These are phyloP conservation scores for Rallus limicola DNA, from an alignment of 2,113 vertebrate species.

Conservation along the genomic window DNA sequence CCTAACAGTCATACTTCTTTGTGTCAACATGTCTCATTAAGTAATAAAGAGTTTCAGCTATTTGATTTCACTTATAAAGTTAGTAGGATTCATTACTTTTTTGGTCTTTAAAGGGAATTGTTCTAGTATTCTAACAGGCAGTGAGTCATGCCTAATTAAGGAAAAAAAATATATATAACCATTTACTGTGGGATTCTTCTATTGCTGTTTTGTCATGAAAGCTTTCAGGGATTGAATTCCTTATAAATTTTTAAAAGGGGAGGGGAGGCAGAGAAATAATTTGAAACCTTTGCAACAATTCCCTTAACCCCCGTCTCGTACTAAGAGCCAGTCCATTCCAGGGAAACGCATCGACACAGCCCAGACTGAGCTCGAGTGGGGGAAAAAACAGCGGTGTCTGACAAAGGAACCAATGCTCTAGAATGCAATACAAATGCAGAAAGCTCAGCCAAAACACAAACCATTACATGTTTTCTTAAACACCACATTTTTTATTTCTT, in stretches of 20 bases:
- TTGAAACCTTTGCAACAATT: conserved; percentile 14
- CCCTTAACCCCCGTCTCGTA: neutral
- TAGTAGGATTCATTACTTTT: neutral
- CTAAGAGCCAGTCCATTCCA: neutral
- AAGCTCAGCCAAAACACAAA: conserved; percentile 29
- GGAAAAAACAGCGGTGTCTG: neutral
- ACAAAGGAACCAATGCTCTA: neutral
- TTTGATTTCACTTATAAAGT: conserved; percentile 34
- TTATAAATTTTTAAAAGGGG: neutral
- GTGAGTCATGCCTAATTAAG: conserved; percentile 22
- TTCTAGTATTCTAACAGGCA: neutral
- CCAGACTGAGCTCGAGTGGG: accelerated
- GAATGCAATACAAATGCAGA: conserved; percentile 13
- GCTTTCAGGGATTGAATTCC: neutral
- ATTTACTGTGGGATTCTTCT: neutral
- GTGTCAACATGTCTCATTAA: conserved; percentile 50
- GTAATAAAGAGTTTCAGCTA: conserved; percentile 34
- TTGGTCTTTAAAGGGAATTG: neutral
- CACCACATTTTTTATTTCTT: neutral
- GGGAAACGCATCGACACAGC: neutral
- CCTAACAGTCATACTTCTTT: neutral
- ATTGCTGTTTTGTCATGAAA: neutral
- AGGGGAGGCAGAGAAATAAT: neutral
- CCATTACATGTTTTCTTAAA: neutral
- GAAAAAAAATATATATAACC: conserved; percentile 25